Base-by-base conservation (phyloP, 1,140 invertebrate genomes). In the Leptinotarsa lineolata region DNA sequence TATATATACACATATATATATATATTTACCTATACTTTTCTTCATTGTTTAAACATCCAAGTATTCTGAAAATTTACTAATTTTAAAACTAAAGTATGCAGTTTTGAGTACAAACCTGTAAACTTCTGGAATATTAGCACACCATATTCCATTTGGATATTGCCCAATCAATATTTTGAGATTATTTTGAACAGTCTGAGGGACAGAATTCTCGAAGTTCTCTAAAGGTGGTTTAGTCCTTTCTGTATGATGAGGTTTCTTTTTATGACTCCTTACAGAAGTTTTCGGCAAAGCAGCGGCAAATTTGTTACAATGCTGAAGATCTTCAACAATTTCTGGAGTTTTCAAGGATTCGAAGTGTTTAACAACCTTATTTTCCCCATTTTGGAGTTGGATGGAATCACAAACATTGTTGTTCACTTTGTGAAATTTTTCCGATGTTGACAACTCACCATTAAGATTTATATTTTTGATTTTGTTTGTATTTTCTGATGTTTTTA, bases 101-200 rank as follows among this genome's bases (percentile, higher is more conserved):
- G 30, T 39, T 2, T 39, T 39, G 30, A 11, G 8, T 16, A 68
- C 67, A 21, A 54, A 78, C 77, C 59, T 73, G 54, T 78, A 78
- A 39, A 64, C 16, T 18, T n/a, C 21, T 21, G 69, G 73, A 44
- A 76, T 30, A 16, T 78, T 63, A 46, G 46, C 48, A 54, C 58
- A 70, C 75, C 77, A 78, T 30, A 76, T 74, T 18, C 77, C 77
- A 20, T 76, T 70, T 45, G 39, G 48, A 74, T 70, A 74, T 64
- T 73, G n/a, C 22, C 44, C 24, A 22, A 78, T 76, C 44, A 78
- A 71, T 24, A 22, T 45, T 60, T 67, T 74, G 24, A 78, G 72
- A 68, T 78, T 76, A 54, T 61, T 63, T 46, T 71, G 72, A 21
- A 76, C 60, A 44, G 21, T 67, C 15, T 59, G 66, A 16, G 77